Base-by-base conservation (phyloP, 2,113 vertebrate genomes). In the Gavialis gangeticus region DNA sequence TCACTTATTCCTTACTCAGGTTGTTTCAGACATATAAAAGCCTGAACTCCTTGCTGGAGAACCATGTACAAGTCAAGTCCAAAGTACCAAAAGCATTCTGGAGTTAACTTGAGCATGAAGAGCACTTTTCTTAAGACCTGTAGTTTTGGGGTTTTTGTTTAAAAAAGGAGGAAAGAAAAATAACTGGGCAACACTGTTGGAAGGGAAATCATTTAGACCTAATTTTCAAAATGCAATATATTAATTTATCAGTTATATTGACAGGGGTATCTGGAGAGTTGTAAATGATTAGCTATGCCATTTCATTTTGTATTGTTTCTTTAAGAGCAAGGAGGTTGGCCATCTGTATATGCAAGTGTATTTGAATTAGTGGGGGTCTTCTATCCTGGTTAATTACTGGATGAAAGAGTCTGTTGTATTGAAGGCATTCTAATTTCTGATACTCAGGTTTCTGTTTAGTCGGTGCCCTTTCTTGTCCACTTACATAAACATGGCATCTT, bases 281-380 rank as follows among this genome's bases (percentile, higher is more conserved):
- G 59, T 82, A 57, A 71, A 60, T 75, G 17, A 12, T 30, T 18
- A 69, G n/a, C n/a, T 80, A 62, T 22, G 24, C 46, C 56, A 1
- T 27, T 59, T 22, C 10, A 60, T 67, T 89, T 71, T 19, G 10
- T 91, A 87, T 94, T 76, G 92, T 76, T 85, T 62, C 92, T 95
- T 84, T 92, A 85, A 83, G 81, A 58, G 81, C 80, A 85, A 79
- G 90, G 87, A 85, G 77, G 57, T 81, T 89, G 92, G 89, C 96
- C 91, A 84, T 96, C 95, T 95, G 96, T 82, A 75, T 94, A 94
- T 78, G 28, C 84, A 64, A 59, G 85, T 82, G 89, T 96, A 97
- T 97, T 95, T 96, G 97, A 96, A 95, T 97, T 95, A 97, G 94
- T 96, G 93, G 93, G 95, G 94, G 94, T 96, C 34, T 84, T 91